Base-by-base conservation (phyloP, 2,113 vertebrate species). In the Mola mola region DNA sequence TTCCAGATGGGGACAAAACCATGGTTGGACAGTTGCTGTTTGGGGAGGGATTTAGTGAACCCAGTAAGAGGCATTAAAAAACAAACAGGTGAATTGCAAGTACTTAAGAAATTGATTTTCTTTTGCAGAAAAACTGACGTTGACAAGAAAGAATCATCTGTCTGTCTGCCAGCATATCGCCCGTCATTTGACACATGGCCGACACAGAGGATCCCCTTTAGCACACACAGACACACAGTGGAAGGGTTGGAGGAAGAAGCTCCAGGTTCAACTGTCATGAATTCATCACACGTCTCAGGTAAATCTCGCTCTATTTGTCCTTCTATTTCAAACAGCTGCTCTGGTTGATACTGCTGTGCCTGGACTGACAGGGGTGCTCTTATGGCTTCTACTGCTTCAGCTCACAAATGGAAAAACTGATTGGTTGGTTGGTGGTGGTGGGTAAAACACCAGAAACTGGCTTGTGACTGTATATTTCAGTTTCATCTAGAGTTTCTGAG, bases 181-280 rank as follows among this genome's bases (percentile, higher is more conserved):
- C 40, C 29, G 37, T 48, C 46, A 49, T 66, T 47, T 29, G 5
- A 59, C 74, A 59, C 67, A 88, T 86, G 81, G 83, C 75, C 4
- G 74, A 84, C 44, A 36, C 72, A 2, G 75, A 87, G 40, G 82
- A 85, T 40, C 84, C 78, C 28, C 82, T 87, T 66, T 88, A 88
- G 85, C 66, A 15, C 40, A 26, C 60, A 26, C 33, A 13, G 2
- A 50, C 16, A 50, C 41, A n/a, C 48, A 11, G 63, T 2, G 53
- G 49, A 70, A 52, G 52, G 48, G 46, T 21, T 8, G 44, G 17
- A 50, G 55, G 25, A 33, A 34, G n/a, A 17, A 24, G 43, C 43
- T 25, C 26, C 41, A 17, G 21, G 3, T 37, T 68, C 53, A 13
- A 22, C 61, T 68, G 55, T 69, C 66, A 87, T 89, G 85, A 89